These are phyloP conservation scores for Rhinoptilus africanus DNA, from an alignment of 2,113 vertebrate species.

Conservation along the genomic window DNA sequence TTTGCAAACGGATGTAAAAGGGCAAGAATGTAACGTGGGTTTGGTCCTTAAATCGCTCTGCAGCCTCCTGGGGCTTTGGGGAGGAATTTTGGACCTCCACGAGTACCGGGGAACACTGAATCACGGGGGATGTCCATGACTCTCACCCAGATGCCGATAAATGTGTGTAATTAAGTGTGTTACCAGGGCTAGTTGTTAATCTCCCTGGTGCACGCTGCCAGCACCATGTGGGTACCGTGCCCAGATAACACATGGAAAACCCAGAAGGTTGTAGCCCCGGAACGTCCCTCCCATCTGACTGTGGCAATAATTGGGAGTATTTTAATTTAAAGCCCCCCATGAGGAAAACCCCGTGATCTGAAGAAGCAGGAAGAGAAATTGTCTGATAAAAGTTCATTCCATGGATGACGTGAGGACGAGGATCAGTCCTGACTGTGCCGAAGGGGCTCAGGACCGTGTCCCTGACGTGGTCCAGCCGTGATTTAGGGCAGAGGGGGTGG, in stretches of 20 bases:
- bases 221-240: constrained; percentile 38
- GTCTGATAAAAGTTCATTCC: background rate
- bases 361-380: background rate
- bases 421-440: rapidly evolving
- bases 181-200: background rate
- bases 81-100: background rate
- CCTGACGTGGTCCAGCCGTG: background rate
- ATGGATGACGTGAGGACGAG: rapidly evolving
- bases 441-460: rapidly evolving
- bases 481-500: background rate
- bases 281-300: constrained; percentile 80
- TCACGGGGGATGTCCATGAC: rapidly evolving
- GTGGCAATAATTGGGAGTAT: constrained; percentile 75
- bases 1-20: background rate
- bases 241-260: constrained; percentile 74
- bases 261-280: constrained; percentile 81
- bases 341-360: background rate
- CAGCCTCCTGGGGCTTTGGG: background rate
- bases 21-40: rapidly evolving
- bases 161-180: background rate
- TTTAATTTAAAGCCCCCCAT: constrained; percentile 70
- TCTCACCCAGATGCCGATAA: background rate
- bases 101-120: rapidly evolving
- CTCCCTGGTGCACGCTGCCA: background rate
- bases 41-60: background rate